Base-by-base conservation (phyloP, 2,888 invertebrate genomes). In the Ormyrus labotus region DNA sequence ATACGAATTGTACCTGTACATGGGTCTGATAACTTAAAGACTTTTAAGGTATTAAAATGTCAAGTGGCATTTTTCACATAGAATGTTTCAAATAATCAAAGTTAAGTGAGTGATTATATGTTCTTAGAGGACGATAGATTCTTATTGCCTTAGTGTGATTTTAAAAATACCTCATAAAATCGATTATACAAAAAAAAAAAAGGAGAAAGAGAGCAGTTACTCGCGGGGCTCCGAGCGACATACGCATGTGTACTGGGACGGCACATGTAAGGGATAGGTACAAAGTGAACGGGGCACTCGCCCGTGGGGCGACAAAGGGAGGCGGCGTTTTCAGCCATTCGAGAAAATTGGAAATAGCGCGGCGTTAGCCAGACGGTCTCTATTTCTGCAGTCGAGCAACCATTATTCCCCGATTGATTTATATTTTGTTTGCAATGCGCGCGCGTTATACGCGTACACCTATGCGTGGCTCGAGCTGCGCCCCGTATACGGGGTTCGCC, bases 341-440 rank as follows among this genome's bases (percentile, higher is more conserved):
- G 85, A 71, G 55, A 88, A 89, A 89, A 88, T 89, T 88, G 87
- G 87, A 84, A 89, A 87, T 88, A 87, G 87, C 86, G 86, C 85
- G 85, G 88, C 19, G 64, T 63, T 84, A 64, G 72, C 55, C 78
- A 76, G 76, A 76, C 67, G 72, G 81, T 53, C 61, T 34, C 65
- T 50, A 34, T 47, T 73, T 48, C 48, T 58, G 13, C 47, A 7
- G 48, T 57, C 57, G 61, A 19, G 19, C 19, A 84, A 80, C 87
- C 85, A 87, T 90, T 89, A 88, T 89, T 86, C 85, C 84, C 65
- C 85, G 87, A 88, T 88, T 90, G 90, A 90, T 90, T 90, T 90
- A 90, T 90, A 89, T 83, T 89, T 89, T 88, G 87, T 89, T 90
- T 90, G 89, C 86, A 83, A 84, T 87, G 81, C 82, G 60, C 78